Evolutionary conservation across 1,140 invertebrate genomes (phyloP), one percentile per base, ranked within the genome.

Genomic region (Dryas iulia): DNA sequence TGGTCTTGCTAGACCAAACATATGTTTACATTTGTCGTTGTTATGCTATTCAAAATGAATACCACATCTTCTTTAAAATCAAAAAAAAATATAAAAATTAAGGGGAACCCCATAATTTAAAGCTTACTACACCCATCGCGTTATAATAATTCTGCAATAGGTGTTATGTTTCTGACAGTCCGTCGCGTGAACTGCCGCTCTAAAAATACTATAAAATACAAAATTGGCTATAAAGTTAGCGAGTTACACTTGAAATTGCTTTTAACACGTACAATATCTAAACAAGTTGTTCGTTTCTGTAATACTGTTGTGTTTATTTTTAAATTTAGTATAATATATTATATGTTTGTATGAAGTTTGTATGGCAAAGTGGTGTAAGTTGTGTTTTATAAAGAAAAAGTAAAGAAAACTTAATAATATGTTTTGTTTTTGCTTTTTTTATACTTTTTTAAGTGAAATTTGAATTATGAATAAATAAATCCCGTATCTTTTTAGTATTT

Each of bases 131-230:
- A 25, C 33, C 11, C 14, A n/a, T 60, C 52, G 59, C 59, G 28
- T 58, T 58, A 62, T 58, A 63, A 62, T 62, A 69, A 39, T 61
- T 69, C 30, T 26, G 10, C n/a, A 8, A 11, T 11, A 62, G 33
- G 53, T 63, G 66, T 62, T 62, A 63, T 69, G 21, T 63, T 56
- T 25, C 23, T 21, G 30, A 65, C 63, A 47, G 28, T 35, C 30
- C 28, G 39, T 69, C 24, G 54, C 66, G 66, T 69, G 66, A 69
- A 69, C 59, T 24, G 31, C 62, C 28, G 52, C 39, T 21, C 59
- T 21, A 53, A 57, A 66, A 24, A 47, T 47, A 47, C 39, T 25
- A 26, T 56, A 56, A 64, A 64, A 56, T 12, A 21, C 53, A 56
- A 56, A 56, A 56, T 26, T 25, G 24, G 21, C 1, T 12, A 26